A percentile compares a stretch with the other conserved stretches of the same genome.
Conservation (phyloP, 1,140 invertebrate species). For the Hylyphantes graminicola region DNA sequence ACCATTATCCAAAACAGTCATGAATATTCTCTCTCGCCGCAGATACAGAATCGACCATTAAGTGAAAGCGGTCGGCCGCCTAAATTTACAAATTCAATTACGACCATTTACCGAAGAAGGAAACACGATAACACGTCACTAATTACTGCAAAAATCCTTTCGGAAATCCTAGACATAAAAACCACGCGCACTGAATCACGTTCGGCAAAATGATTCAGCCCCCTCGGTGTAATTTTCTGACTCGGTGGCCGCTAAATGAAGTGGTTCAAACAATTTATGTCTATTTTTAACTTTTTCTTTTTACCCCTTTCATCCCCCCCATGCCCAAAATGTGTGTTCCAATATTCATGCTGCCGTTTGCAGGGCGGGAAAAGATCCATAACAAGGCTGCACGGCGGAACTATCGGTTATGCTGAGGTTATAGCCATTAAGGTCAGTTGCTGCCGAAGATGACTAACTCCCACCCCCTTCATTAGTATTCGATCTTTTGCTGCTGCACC, state of each 20-base stretch:
- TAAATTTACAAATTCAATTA: too few relatives aligned
- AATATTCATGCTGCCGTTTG: constrained; percentile 51
- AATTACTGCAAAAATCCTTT: too few relatives aligned
- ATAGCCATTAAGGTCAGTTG: constrained; percentile 89
- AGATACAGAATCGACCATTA: too few relatives aligned
- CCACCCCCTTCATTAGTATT: constrained; percentile 44
- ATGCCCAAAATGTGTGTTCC: not conserved
- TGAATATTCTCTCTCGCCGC: too few relatives aligned
- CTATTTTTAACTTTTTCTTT: constrained; percentile 35
- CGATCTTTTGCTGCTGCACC: constrained; percentile 7
- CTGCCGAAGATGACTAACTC: constrained; percentile 46
- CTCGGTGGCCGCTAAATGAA: constrained; percentile 30
- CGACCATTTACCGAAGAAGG: too few relatives aligned
- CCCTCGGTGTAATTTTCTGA: constrained; percentile 15
- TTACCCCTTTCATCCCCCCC: not conserved
- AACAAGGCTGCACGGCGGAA: constrained; percentile 85
- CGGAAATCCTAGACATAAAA: too few relatives aligned
- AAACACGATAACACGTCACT: too few relatives aligned
- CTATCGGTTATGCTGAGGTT: constrained; percentile 91
- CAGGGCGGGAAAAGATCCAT: constrained; percentile 91
- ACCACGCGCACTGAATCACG: not conserved
- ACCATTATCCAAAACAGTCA: too few relatives aligned
- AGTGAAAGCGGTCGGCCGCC: too few relatives aligned
- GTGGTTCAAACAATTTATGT: constrained; percentile 32
- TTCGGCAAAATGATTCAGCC: constrained; percentile 5